These are phyloP conservation scores for Sebastiscus albofasciatus DNA, from an alignment of 2,797 vertebrate species.

Conservation along the genomic window DNA sequence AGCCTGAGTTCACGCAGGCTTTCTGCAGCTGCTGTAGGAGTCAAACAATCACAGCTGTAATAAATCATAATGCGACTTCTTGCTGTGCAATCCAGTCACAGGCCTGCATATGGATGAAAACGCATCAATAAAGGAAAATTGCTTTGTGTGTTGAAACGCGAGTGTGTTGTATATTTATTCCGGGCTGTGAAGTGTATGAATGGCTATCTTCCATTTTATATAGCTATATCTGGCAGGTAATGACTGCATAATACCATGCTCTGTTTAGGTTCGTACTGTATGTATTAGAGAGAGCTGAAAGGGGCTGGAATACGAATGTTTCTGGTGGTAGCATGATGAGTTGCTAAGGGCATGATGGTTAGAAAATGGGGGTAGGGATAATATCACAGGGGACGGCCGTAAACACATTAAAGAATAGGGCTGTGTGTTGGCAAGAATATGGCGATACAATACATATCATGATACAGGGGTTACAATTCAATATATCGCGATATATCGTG, in stretches of 20 bases:
- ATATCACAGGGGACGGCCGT: constrained; percentile 1
- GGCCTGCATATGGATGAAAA: constrained; percentile 49
- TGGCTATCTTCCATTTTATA: constrained; percentile 25
- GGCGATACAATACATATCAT: no score
- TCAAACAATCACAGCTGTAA: constrained; percentile 45
- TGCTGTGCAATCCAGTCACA: constrained; percentile 26
- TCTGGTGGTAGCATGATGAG: neutral
- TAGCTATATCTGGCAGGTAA: constrained; percentile 8
- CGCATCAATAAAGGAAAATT: constrained; percentile 39
- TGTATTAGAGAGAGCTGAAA: neutral
- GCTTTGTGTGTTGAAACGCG: constrained; percentile 32
- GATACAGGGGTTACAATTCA: no score
- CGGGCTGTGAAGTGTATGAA: constrained; percentile 3
- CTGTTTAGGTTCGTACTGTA: constrained; percentile 10
- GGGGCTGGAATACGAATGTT: neutral
- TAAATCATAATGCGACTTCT: constrained; percentile 57
- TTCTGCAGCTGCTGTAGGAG: constrained; percentile 31
- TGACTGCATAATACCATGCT: constrained; percentile 16
- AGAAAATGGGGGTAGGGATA: neutral
- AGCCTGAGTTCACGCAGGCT: constrained; percentile 25
- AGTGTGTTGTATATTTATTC: constrained; percentile 22
- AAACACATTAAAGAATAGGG: constrained; percentile 12
- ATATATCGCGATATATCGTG: no score
- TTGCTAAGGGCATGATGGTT: neutral
- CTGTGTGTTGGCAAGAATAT: no score